These are phyloP conservation scores for Eustalomyia histrio DNA, from an alignment of 2,888 invertebrate genomes.

Conservation along the genomic window DNA sequence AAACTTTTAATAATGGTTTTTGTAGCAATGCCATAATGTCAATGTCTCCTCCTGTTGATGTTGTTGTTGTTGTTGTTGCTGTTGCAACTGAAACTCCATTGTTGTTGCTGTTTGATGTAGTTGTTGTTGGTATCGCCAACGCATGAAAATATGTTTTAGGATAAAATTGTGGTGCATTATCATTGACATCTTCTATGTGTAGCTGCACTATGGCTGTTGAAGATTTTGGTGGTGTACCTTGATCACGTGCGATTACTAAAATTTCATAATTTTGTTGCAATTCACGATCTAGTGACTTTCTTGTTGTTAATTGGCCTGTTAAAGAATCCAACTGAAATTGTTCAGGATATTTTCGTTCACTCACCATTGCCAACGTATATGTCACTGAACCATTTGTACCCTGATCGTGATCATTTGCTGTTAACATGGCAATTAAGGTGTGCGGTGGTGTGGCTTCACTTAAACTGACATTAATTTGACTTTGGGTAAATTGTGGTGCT, in stretches of 20 bases:
- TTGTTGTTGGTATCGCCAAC: slow-evolving; percentile 82
- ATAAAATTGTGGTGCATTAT: slow-evolving; percentile 95
- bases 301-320: slow-evolving; percentile 91
- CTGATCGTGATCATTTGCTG: slow-evolving; percentile 94
- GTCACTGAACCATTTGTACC: slow-evolving; percentile 95
- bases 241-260: slow-evolving; percentile 92
- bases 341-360: slow-evolving; percentile 89
- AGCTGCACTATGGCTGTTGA: slow-evolving; percentile 93
- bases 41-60: slow-evolving; percentile 30
- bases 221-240: slow-evolving; percentile 93
- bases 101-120: slow-evolving; percentile 71
- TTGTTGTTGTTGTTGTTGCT: neutral
- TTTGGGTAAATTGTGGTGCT: slow-evolving; percentile 90
- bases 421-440: slow-evolving; percentile 89
- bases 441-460: slow-evolving; percentile 90
- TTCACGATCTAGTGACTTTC: slow-evolving; percentile 90
- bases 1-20: slow-evolving; percentile 86
- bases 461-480: slow-evolving; percentile 86
- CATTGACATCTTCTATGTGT: slow-evolving; percentile 92
- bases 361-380: slow-evolving; percentile 88
- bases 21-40: slow-evolving; percentile 57
- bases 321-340: slow-evolving; percentile 90
- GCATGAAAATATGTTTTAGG: slow-evolving; percentile 91
- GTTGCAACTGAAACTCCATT: slow-evolving; percentile 28
- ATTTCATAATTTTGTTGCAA: slow-evolving; percentile 88